Percentiles rank a stretch among this genome's conserved stretches.
Evolutionary conservation across 2,888 invertebrate species (phyloP).

Genomic region (Agrochola macilenta): DNA sequence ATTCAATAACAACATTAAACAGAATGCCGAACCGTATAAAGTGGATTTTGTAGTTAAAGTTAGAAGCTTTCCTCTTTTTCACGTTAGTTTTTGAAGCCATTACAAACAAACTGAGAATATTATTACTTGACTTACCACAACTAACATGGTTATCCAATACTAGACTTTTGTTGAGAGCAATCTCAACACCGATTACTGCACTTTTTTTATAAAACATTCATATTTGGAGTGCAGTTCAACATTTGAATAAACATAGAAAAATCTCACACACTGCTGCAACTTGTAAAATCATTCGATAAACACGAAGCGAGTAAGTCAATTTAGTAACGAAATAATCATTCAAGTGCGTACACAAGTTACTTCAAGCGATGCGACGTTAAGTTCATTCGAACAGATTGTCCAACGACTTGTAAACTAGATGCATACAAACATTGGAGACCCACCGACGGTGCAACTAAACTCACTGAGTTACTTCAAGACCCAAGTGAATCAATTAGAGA

Average conservation of each 20-base stretch:
- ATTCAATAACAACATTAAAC: background rate
- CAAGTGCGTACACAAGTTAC: conserved; percentile 14
- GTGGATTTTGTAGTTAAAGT: background rate
- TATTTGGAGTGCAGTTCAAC: background rate
- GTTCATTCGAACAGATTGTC: conserved; percentile 7
- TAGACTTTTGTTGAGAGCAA: background rate
- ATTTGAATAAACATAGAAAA: background rate
- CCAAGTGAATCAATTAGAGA: conserved; percentile 31
- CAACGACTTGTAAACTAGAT: conserved; percentile 37
- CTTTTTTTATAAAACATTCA: background rate
- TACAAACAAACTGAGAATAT: background rate
- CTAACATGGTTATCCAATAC: background rate
- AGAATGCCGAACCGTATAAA: background rate
- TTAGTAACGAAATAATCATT: conserved; percentile 15
- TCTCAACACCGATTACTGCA: background rate
- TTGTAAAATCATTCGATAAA: conserved; percentile 14
- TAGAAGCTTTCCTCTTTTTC: conserved; percentile 8
- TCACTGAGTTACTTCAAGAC: background rate
- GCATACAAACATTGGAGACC: conserved; percentile 2
- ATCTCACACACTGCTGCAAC: background rate
- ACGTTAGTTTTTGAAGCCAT: background rate
- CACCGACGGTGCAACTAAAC: background rate
- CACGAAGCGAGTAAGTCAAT: conserved; percentile 8
- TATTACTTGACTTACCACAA: background rate
- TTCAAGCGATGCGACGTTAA: background rate